Conservation (phyloP, 2,113 vertebrate genomes). For the Halichoerus grypus region DNA sequence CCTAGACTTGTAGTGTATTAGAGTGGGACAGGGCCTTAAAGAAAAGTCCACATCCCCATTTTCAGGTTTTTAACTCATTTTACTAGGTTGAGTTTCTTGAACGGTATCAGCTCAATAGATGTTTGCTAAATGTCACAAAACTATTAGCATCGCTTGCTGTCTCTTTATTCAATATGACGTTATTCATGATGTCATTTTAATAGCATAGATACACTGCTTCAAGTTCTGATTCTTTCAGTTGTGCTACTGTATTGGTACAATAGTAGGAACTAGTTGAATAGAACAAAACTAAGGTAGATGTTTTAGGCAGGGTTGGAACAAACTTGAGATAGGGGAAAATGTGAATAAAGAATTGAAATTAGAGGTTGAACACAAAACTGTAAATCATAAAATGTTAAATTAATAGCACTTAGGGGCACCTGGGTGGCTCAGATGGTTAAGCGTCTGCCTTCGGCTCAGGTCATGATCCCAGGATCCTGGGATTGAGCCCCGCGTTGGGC, state of each 20-base stretch:
- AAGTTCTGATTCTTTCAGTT: constrained; percentile 19
- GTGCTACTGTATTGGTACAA: not conserved
- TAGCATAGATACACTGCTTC: not conserved
- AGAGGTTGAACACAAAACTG: not conserved
- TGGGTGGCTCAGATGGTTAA: no score
- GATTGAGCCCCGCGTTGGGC: no score
- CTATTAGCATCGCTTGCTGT: not conserved
- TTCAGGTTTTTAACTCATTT: not conserved
- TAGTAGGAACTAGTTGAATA: constrained; percentile 8
- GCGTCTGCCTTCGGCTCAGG: no score
- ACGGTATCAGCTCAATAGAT: not conserved
- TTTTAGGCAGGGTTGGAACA: not conserved
- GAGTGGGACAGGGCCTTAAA: not conserved
- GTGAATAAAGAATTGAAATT: constrained; percentile 15
- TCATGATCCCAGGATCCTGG: no score
- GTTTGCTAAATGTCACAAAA: constrained; percentile 27
- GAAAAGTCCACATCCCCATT: not conserved
- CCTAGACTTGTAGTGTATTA: not conserved
- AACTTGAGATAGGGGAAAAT: not conserved
- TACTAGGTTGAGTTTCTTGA: not conserved
- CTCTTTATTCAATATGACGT: not conserved
- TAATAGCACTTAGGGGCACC: not conserved
- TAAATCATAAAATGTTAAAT: not conserved
- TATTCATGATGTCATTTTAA: not conserved
- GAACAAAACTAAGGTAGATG: not conserved